These are phyloP conservation scores for Lasioglossum morio DNA, from an alignment of 2,888 invertebrate genomes.

Conservation along the genomic window DNA sequence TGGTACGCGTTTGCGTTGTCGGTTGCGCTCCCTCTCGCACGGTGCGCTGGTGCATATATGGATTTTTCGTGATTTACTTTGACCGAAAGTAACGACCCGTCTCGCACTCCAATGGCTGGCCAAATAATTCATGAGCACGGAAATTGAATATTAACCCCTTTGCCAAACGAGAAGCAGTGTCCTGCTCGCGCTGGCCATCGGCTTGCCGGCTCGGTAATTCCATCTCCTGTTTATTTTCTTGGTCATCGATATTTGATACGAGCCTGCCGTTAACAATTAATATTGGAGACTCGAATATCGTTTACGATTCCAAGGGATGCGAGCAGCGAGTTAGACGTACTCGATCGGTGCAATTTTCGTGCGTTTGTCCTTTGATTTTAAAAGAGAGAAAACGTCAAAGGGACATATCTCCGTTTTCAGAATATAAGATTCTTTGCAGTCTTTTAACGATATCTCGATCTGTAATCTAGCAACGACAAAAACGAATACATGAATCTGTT, in stretches of 20 bases:
- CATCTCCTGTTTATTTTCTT: background rate
- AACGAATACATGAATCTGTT: background rate
- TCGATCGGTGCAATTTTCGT: background rate
- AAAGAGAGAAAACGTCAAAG: too few species aligned
- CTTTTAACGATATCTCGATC: too few species aligned
- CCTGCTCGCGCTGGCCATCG: background rate
- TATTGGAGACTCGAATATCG: background rate
- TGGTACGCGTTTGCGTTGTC: constrained; percentile 36
- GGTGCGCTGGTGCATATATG: background rate
- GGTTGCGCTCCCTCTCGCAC: background rate
- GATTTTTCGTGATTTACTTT: constrained; percentile 1
- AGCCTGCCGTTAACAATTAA: background rate
- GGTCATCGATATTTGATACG: background rate
- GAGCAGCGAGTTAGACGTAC: background rate
- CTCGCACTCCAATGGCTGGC: background rate
- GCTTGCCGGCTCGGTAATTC: background rate
- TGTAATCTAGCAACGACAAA: too few species aligned
- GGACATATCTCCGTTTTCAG: background rate
- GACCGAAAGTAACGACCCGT: background rate
- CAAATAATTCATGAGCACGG: background rate
- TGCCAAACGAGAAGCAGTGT: background rate
- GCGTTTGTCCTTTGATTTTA: too few species aligned
- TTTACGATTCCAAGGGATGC: background rate
- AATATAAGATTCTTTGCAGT: too few species aligned
- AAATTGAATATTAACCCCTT: constrained; percentile 10